phyloP scores from a whole-genome alignment of 2,797 vertebrate species.

The Pseudomugil tenellus region DNA sequence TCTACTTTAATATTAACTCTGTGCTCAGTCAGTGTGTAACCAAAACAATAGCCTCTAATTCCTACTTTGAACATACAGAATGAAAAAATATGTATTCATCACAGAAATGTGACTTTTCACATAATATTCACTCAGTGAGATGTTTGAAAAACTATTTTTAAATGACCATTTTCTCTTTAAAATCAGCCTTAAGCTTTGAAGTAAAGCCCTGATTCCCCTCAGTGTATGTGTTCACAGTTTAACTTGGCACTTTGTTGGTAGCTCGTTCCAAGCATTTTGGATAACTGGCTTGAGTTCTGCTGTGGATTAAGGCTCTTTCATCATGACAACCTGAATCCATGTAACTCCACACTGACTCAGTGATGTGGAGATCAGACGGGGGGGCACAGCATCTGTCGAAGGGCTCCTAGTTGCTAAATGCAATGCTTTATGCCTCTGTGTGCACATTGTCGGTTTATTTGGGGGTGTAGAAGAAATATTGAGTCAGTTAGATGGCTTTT shows the following conservation, averaged over 20 bases:
- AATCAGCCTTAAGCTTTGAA: background rate
- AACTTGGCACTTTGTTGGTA: background rate
- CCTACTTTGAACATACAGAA: constrained; percentile 27
- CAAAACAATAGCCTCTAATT: constrained; percentile 17
- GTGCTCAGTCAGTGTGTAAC: constrained; percentile 64
- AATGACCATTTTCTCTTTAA: background rate
- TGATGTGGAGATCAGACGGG: constrained; percentile 17
- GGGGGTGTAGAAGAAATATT: constrained; percentile 13
- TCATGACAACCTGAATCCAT: constrained; percentile 22
- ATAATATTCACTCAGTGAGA: background rate
- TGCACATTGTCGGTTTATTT: background rate
- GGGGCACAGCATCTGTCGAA: constrained; percentile 5
- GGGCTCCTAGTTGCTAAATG: constrained; percentile 11
- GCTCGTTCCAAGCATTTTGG: background rate
- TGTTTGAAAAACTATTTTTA: background rate
- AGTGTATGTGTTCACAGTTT: background rate
- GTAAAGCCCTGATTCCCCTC: constrained; percentile 2
- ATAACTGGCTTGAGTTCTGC: constrained; percentile 10
- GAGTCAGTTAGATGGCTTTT: background rate
- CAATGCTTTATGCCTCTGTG: background rate
- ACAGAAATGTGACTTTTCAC: background rate
- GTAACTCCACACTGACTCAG: constrained; percentile 8
- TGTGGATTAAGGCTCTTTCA: constrained; percentile 12
- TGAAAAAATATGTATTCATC: background rate
- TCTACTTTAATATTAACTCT: constrained; percentile 68